A percentile compares a stretch with the other conserved stretches of the same genome.
Evolutionary conservation across 1,140 invertebrate species (phyloP).

Genomic region (Chironomus striatipennis): DNA sequence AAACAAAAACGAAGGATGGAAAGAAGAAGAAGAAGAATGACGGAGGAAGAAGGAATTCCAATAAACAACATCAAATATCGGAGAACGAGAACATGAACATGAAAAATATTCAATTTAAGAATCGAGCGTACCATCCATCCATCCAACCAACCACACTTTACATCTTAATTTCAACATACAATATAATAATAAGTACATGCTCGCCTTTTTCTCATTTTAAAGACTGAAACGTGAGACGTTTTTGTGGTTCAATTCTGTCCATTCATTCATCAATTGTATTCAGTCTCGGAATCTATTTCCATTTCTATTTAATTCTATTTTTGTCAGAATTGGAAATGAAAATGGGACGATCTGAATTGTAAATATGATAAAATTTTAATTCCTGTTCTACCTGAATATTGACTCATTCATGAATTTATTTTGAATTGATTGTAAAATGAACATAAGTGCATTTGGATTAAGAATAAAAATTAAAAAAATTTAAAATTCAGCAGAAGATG

Average conservation of each 20-base stretch:
- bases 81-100: background rate
- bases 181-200: background rate
- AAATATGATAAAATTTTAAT: too few relatives aligned
- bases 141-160: conserved; percentile 14
- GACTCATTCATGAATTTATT: background rate
- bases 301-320: too few relatives aligned
- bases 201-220: background rate
- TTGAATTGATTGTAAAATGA: background rate
- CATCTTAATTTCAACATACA: conserved; percentile 6
- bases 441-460: too few relatives aligned
- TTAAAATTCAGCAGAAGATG: background rate
- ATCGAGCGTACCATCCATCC: too few relatives aligned
- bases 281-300: background rate
- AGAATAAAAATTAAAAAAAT: too few relatives aligned
- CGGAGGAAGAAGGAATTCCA: background rate
- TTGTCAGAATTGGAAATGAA: too few relatives aligned
- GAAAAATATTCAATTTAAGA: conserved; percentile 19
- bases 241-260: conserved; percentile 5
- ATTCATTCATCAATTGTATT: conserved; percentile 5
- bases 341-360: too few relatives aligned
- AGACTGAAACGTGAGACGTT: conserved; percentile 4
- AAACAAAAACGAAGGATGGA: background rate
- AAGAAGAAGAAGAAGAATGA: background rate
- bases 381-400: too few relatives aligned
- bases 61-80: background rate